Evolutionary conservation across 2,888 invertebrate species (phyloP).

Genomic region (Pandemis corylana): DNA sequence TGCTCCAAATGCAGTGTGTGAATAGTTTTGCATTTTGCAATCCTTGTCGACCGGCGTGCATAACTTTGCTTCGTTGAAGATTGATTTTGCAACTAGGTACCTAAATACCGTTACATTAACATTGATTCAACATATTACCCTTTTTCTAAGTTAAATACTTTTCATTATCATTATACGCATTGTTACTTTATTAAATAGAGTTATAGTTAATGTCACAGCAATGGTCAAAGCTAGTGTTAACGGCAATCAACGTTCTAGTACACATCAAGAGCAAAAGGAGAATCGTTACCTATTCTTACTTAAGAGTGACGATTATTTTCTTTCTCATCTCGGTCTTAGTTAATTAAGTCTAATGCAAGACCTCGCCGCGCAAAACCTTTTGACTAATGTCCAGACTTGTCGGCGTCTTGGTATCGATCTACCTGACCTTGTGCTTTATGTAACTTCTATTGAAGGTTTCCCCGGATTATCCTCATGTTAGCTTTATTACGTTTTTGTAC

Average conservation of each 20-base stretch:
- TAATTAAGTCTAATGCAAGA: conserved; percentile 11
- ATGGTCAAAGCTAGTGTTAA: neutral
- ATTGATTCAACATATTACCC: neutral
- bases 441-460: conserved; percentile 57
- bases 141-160: neutral
- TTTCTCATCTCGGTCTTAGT: neutral
- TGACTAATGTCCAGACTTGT: conserved; percentile 58
- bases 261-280: neutral
- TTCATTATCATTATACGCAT: neutral
- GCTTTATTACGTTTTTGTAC: conserved; percentile 40
- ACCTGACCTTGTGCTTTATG: conserved; percentile 69
- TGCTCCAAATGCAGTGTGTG: conserved; percentile 8
- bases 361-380: conserved; percentile 9
- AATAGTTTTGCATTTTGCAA: conserved; percentile 21
- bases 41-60: neutral
- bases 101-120: neutral
- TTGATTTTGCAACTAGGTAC: neutral
- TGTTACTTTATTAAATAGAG: neutral
- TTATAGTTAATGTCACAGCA: neutral
- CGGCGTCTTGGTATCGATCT: conserved; percentile 75
- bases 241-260: neutral
- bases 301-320: neutral
- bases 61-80: neutral
- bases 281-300: neutral
- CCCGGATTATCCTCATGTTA: conserved; percentile 46